A percentile compares a stretch with the other conserved stretches of the same genome.
Evolutionary conservation across 2,888 invertebrate genomes (phyloP).

Genomic region (Drosophila fulvimacula): DNA sequence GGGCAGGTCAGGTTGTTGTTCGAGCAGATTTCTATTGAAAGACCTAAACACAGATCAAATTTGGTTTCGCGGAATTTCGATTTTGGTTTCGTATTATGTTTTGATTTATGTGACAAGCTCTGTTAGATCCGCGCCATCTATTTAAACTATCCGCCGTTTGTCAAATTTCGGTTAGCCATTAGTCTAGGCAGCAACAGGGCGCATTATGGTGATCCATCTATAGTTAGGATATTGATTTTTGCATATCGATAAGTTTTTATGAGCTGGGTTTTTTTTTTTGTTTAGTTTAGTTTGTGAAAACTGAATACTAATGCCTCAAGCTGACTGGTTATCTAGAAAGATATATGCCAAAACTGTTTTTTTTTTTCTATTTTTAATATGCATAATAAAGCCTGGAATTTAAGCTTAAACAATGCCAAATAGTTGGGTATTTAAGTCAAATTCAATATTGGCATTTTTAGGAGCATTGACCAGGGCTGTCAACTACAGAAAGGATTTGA

Average conservation of each 20-base stretch:
- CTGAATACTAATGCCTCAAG: background rate
- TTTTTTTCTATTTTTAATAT: background rate
- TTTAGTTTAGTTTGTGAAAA: background rate
- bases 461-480: background rate
- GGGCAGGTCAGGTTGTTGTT: slow-evolving; percentile 55
- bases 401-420: background rate
- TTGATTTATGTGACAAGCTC: slow-evolving; percentile 13
- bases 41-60: background rate
- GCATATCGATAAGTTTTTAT: slow-evolving; percentile 4
- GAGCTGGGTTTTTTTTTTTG: background rate
- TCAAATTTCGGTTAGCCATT: slow-evolving; percentile 41
- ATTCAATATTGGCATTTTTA: background rate
- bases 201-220: background rate
- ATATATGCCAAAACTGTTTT: slow-evolving; percentile 1
- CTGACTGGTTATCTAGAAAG: background rate
- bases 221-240: slow-evolving; percentile 7
- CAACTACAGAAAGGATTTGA: background rate
- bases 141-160: slow-evolving; percentile 33
- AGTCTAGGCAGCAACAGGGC: slow-evolving; percentile 22
- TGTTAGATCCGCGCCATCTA: slow-evolving; percentile 25
- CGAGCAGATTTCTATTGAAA: slow-evolving; percentile 62
- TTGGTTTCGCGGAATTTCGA: slow-evolving; percentile 57
- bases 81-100: slow-evolving; percentile 14
- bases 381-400: slow-evolving; percentile 4
- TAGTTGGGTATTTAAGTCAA: background rate